Conservation (phyloP, 2,797 vertebrate genomes). For the Borostomias antarcticus region DNA sequence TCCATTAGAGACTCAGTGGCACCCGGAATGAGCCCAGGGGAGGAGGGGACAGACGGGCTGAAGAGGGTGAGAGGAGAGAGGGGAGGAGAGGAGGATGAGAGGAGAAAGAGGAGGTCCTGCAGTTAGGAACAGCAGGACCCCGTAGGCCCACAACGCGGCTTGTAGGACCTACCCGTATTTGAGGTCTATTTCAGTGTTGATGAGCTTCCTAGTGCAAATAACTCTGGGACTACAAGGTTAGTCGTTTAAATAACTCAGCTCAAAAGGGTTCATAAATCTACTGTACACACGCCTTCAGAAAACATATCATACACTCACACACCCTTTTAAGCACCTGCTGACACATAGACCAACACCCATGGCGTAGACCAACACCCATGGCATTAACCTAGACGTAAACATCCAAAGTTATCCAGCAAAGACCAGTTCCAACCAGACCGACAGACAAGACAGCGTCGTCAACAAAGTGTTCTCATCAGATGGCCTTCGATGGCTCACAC, state of each 20-base stretch:
- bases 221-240: not conserved
- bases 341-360: no score
- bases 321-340: no score
- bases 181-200: not conserved
- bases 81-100: not conserved
- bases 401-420: no score
- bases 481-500: not conserved
- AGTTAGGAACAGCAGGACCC: no score
- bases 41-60: not conserved
- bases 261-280: not conserved
- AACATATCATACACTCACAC: not conserved
- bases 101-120: not conserved
- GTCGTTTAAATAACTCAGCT: not conserved
- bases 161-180: no score
- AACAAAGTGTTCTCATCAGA: not conserved
- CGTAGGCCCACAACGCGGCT: no score
- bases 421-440: no score
- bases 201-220: not conserved
- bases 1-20: slow-evolving; percentile 61
- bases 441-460: not conserved
- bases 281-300: not conserved
- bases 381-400: no score
- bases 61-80: not conserved
- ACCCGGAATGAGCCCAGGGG: no score
- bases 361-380: no score